Evolutionary conservation across 1,140 invertebrate genomes (phyloP).

Genomic region (Myzus persicae): DNA sequence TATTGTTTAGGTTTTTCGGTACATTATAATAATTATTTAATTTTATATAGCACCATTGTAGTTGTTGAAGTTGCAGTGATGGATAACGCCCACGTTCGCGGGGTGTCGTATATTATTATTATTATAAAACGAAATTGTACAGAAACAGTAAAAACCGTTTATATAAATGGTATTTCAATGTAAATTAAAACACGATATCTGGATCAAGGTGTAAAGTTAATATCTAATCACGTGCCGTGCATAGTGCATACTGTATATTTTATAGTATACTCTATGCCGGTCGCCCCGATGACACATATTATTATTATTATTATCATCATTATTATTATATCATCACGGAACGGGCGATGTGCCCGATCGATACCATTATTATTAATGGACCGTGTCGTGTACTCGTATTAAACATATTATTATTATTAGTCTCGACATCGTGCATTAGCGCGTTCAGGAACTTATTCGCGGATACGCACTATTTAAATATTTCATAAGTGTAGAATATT

Average conservation of each 20-base stretch:
- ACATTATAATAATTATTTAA: not conserved
- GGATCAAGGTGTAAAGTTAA: not conserved
- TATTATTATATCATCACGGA: not conserved
- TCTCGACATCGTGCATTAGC: not conserved
- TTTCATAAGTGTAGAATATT: not conserved
- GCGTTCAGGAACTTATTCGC: not conserved
- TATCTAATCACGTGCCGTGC: not conserved
- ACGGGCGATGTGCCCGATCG: not conserved
- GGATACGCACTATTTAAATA: not conserved
- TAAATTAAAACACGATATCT: not conserved
- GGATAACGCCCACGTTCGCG: not conserved
- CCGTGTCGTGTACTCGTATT: not conserved
- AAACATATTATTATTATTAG: constrained; percentile 15
- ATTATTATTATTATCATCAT: not conserved
- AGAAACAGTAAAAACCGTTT: not conserved
- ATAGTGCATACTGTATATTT: not conserved
- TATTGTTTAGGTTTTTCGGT: not conserved
- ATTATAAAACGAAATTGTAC: not conserved
- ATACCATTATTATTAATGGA: constrained; percentile 14
- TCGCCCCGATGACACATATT: not conserved
- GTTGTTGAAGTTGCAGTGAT: not conserved
- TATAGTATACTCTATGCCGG: not conserved
- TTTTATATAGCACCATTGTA: not conserved
- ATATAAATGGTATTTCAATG: not conserved
- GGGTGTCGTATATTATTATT: not conserved